Percentiles rank a stretch among this genome's conserved stretches.
Evolutionary conservation across 2,888 invertebrate genomes (phyloP).

Genomic region (Macrophya annulata): DNA sequence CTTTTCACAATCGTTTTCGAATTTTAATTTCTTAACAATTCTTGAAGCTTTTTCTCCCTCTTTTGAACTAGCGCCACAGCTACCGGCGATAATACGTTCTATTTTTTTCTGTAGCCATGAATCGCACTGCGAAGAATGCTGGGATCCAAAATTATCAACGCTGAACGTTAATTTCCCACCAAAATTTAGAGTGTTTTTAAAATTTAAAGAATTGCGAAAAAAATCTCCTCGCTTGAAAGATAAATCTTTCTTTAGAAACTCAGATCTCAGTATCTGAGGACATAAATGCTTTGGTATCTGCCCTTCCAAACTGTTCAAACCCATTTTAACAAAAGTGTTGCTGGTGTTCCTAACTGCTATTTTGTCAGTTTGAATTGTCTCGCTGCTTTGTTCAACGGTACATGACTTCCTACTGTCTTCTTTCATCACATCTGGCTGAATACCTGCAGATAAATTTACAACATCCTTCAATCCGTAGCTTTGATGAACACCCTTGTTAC

Average conservation of each 20-base stretch:
- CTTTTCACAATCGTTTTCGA: neutral
- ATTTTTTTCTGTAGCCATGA: conserved; percentile 17
- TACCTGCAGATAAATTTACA: neutral
- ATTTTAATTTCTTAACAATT: conserved; percentile 12
- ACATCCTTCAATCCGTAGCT: neutral
- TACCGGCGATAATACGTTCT: neutral
- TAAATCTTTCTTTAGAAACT: conserved; percentile 66
- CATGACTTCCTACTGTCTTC: neutral
- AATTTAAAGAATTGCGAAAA: conserved; percentile 1
- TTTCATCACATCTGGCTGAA: neutral
- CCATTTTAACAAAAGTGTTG: conserved; percentile 63
- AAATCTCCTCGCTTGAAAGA: conserved; percentile 60
- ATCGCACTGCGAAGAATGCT: neutral
- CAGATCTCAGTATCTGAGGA: conserved; percentile 66
- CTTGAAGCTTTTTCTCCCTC: neutral
- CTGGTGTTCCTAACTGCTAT: neutral
- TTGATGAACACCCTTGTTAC: neutral
- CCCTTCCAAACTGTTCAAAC: conserved; percentile 57
- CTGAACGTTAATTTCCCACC: neutral
- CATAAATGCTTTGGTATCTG: conserved; percentile 60
- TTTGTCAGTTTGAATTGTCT: conserved; percentile 36
- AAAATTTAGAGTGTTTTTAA: conserved; percentile 21
- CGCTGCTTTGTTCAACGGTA: neutral
- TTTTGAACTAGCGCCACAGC: neutral
- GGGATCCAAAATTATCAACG: neutral